Base-by-base conservation (phyloP, 1,140 invertebrate genomes). In the Ditylenchus dipsaci region DNA sequence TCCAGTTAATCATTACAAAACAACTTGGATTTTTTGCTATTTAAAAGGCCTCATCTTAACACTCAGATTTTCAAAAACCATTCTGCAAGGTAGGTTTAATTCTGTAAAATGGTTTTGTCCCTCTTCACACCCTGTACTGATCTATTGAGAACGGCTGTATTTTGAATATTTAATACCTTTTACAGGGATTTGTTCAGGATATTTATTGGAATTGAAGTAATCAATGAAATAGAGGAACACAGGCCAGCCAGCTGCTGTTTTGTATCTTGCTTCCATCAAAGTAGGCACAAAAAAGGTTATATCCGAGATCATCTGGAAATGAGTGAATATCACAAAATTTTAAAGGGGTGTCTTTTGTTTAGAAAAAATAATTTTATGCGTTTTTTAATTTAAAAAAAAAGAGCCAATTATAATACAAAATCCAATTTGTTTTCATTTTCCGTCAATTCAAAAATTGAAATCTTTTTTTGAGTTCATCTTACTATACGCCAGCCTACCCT, bases 201-300 rank as follows among this genome's bases (percentile, higher is more conserved):
- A 59, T 21, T 9, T 59, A 19, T 59, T 59, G 11, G 11, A 13
- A 38, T 63, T 63, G n/a, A 56, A 21, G 29, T 63, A 63, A n/a
- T n/a, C n/a, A n/a, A n/a, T n/a, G n/a, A n/a, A n/a, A n/a, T n/a
- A n/a, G n/a, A n/a, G n/a, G n/a, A n/a, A n/a, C n/a, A n/a, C n/a
- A n/a, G n/a, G n/a, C n/a, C n/a, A n/a, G n/a, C n/a, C n/a, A n/a
- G n/a, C n/a, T n/a, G n/a, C n/a, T n/a, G n/a, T n/a, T n/a, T n/a
- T n/a, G n/a, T n/a, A n/a, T n/a, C n/a, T n/a, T 13, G 62, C 62
- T 13, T 63, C 62, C 11, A 57, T 57, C 11, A 63, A n/a, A 13
- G 62, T 27, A 11, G 62, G 62, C 57, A 63, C 62, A 13, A 63
- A 11, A 21, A 61, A 63, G 11, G 57, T 65, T n/a, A 63, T 11